These are phyloP conservation scores for Glyphotaelius pellucidus DNA, from an alignment of 2,888 invertebrate species.

Conservation along the genomic window DNA sequence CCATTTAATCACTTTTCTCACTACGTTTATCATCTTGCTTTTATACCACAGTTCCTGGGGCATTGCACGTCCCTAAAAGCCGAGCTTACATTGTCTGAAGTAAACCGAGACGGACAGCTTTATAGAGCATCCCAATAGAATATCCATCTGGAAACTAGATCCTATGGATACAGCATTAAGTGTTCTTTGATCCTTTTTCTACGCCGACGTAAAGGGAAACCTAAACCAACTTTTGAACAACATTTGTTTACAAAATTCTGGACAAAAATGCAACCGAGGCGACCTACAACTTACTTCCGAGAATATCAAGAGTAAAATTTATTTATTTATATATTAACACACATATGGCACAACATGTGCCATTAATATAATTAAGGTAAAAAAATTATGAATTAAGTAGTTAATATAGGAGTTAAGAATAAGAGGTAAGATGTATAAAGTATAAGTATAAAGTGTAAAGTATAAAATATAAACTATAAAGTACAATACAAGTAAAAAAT, in stretches of 20 bases:
- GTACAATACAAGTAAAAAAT: too few species aligned
- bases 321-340: too few species aligned
- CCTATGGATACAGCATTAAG: not conserved
- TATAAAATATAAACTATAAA: too few species aligned
- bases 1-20: not conserved
- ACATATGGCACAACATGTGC: too few species aligned
- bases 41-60: not conserved
- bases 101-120: slow-evolving; percentile 10
- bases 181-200: not conserved
- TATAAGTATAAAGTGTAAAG: too few species aligned
- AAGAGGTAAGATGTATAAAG: too few species aligned
- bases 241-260: not conserved
- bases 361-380: too few species aligned
- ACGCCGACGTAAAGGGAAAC: not conserved
- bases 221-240: not conserved
- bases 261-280: not conserved
- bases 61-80: not conserved
- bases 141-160: not conserved
- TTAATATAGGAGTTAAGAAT: too few species aligned
- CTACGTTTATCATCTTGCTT: not conserved
- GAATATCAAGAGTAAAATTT: not conserved
- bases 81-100: not conserved
- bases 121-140: not conserved
- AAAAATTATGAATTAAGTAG: too few species aligned
- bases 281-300: not conserved